Percentiles rank a stretch among this genome's conserved stretches.
Conservation (phyloP, 2,797 vertebrate species). For the Capromys pilorides region DNA sequence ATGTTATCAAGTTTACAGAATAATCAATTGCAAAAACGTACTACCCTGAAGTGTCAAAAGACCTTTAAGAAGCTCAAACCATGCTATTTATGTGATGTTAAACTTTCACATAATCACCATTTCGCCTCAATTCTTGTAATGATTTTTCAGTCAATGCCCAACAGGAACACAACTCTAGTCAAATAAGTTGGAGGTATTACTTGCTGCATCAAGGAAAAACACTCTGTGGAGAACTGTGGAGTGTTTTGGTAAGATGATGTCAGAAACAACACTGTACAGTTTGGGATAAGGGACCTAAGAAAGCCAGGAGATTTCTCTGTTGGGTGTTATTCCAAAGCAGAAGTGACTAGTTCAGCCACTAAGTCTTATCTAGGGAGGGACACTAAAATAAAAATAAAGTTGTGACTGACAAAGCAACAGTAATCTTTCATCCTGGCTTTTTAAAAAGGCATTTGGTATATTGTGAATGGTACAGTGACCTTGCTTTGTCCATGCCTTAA, state of each 20-base stretch:
- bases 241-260: neutral
- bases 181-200: neutral
- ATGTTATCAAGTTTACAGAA: neutral
- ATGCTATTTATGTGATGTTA: neutral
- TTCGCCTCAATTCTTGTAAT: neutral
- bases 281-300: neutral
- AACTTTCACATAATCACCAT: neutral
- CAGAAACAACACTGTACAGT: neutral
- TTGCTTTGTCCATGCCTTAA: conserved; percentile 1
- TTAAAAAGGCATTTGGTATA: neutral
- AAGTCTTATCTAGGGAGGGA: neutral
- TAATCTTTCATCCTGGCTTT: neutral
- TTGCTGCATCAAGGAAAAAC: neutral
- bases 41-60: neutral
- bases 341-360: neutral
- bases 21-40: neutral
- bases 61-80: neutral
- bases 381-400: neutral
- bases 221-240: fast-evolving
- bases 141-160: neutral
- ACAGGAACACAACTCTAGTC: neutral
- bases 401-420: neutral
- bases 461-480: neutral
- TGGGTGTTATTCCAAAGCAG: neutral
- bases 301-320: neutral